Base-by-base conservation (phyloP, 2,888 invertebrate genomes). In the Liodrosophila aerea region DNA sequence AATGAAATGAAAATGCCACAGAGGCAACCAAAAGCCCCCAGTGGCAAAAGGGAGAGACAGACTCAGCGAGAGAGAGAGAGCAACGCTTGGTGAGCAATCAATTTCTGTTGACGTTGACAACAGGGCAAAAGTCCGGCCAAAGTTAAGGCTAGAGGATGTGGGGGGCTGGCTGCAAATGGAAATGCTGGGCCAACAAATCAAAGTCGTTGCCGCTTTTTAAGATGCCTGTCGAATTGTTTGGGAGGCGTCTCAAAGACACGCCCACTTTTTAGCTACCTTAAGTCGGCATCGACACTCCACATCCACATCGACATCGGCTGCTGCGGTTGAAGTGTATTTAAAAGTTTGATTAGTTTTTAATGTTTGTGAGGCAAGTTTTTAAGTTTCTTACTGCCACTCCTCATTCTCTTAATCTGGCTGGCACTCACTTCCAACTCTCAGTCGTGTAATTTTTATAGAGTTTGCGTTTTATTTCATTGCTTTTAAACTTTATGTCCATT, bases 281-380 rank as follows among this genome's bases (percentile, higher is more conserved):
- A 81, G 84, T 47, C 51, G 34, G 7, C 37, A 16, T 11, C 44
- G 36, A 8, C 27, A 9, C 2, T 11, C 44, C 27, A 8, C 27
- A 9, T 7, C 36, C n/a, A 13, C 9, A n/a, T 8, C n/a, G 29
- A 12, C 9, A 27, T 33, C 7, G 29, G 43, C 59, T 51, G 59
- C 76, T 85, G 81, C 68, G 86, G 84, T 77, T 85, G 86, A 86
- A 86, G 76, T 86, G 81, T 86, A 86, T 81, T 85, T 86, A 86
- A 81, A 81, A 81, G 85, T 81, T 86, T 86, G 86, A 81, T 81
- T 81, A 81, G 81, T 81, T 86, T 81, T 84, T 81, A 86, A 81
- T 86, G 78, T 82, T 85, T 78, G 76, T 57, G 34, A 56, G 56
- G 63, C 65, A 62, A 72, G 63, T 63, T 78, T 50, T 59, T 46